Conservation (phyloP, 2,797 vertebrate genomes). For the Huso huso region DNA sequence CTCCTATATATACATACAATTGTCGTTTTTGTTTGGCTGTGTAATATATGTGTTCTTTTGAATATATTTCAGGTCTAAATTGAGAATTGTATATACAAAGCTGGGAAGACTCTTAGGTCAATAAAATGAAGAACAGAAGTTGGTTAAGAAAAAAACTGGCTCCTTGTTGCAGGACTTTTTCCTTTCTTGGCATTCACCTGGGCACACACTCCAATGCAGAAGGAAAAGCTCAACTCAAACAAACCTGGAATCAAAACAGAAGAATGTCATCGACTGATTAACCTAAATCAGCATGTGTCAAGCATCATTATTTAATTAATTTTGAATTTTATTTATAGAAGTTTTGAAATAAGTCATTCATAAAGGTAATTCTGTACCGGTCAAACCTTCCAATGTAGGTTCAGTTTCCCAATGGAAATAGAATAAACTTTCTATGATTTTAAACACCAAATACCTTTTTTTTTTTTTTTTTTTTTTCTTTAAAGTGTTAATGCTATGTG, state of each 20-base stretch:
- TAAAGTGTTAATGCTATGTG: not conserved
- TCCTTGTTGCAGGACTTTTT: constrained; percentile 66
- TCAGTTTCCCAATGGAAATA: not conserved
- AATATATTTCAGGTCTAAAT: too few species aligned
- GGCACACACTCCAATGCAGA: constrained; percentile 74
- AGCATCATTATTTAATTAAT: too few species aligned
- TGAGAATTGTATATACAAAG: too few species aligned
- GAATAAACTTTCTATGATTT: not conserved
- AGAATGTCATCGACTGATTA: constrained; percentile 15
- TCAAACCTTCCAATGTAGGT: not conserved
- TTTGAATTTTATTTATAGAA: too few species aligned
- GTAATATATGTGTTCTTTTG: too few species aligned
- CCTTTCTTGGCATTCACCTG: constrained; percentile 66
- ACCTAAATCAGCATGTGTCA: too few species aligned
- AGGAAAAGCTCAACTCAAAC: constrained; percentile 50
- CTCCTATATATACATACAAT: too few species aligned
- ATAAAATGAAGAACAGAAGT: constrained; percentile 64
- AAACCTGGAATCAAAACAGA: constrained; percentile 31
- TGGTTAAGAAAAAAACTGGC: constrained; percentile 79
- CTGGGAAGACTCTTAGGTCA: not conserved
- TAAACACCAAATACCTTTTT: not conserved
- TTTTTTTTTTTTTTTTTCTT: not conserved
- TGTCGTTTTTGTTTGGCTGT: too few species aligned
- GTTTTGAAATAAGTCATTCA: not conserved
- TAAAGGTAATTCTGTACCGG: not conserved